phyloP scores from a whole-genome alignment of 2,797 vertebrate genomes.

The Liparis tanakae region DNA sequence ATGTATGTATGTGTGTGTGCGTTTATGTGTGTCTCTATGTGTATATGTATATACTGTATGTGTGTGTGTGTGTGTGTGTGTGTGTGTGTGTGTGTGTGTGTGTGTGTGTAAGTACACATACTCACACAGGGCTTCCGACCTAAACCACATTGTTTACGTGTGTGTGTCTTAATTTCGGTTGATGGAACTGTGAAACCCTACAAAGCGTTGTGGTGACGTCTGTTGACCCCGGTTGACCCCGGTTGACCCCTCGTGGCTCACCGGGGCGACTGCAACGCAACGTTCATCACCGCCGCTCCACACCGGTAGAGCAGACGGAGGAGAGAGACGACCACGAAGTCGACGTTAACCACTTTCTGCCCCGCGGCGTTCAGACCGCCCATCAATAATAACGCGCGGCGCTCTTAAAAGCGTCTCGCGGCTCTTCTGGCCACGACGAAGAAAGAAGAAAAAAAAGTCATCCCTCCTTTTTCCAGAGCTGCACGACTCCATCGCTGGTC shows the following conservation, averaged over 20 bases:
- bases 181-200: conserved; percentile 29
- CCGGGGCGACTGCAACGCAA: conserved; percentile 44
- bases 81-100: conserved; percentile 13
- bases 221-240: conserved; percentile 12
- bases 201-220: conserved; percentile 40
- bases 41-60: too few species aligned
- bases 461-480: conserved; percentile 49
- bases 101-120: background rate
- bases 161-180: conserved; percentile 20
- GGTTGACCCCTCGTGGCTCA: conserved; percentile 51
- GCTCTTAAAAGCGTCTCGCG: conserved; percentile 55
- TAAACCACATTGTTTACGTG: background rate
- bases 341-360: conserved; percentile 52
- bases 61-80: background rate
- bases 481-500: conserved; percentile 59
- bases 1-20: background rate
- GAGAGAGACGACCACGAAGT: conserved; percentile 55
- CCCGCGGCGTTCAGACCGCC: conserved; percentile 53
- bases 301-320: conserved; percentile 51
- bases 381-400: conserved; percentile 63
- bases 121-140: background rate
- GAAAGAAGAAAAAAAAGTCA: conserved; percentile 50
- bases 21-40: too few species aligned
- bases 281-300: conserved; percentile 43
- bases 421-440: conserved; percentile 55